These are phyloP conservation scores for Spialia ferax DNA, from an alignment of 2,888 invertebrate species.

Conservation along the genomic window DNA sequence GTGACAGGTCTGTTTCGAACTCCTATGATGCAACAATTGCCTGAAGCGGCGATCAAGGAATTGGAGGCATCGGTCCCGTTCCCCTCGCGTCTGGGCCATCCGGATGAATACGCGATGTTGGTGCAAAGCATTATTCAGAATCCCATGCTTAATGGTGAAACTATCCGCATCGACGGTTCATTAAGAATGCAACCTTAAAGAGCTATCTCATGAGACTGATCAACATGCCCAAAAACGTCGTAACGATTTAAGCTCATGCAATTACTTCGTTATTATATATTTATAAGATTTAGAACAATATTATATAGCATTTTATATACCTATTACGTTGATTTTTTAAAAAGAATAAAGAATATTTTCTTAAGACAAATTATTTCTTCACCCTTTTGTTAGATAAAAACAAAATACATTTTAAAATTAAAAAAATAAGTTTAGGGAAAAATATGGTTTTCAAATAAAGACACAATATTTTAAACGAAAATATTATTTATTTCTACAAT, in stretches of 20 bases:
- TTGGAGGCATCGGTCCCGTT: constrained; percentile 83
- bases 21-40: constrained; percentile 79
- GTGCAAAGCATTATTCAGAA: constrained; percentile 86
- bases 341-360: too few relatives aligned
- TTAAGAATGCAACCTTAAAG: constrained; percentile 84
- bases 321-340: too few relatives aligned
- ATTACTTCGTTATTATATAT: too few relatives aligned
- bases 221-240: too few relatives aligned
- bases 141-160: constrained; percentile 86
- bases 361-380: too few relatives aligned
- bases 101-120: constrained; percentile 83
- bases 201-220: background rate
- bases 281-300: too few relatives aligned
- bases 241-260: too few relatives aligned
- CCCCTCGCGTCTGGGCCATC: constrained; percentile 82
- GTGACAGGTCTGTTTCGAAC: constrained; percentile 84
- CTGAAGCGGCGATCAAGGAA: constrained; percentile 79
- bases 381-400: too few relatives aligned
- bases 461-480: constrained; percentile 81
- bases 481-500: constrained; percentile 86
- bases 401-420: too few relatives aligned
- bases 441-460: constrained; percentile 56
- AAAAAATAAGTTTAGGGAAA: too few relatives aligned
- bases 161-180: constrained; percentile 86
- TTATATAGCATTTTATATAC: too few relatives aligned